These are phyloP conservation scores for Xenotilapia longispinis DNA, from an alignment of 2,113 vertebrate species.

Conservation along the genomic window DNA sequence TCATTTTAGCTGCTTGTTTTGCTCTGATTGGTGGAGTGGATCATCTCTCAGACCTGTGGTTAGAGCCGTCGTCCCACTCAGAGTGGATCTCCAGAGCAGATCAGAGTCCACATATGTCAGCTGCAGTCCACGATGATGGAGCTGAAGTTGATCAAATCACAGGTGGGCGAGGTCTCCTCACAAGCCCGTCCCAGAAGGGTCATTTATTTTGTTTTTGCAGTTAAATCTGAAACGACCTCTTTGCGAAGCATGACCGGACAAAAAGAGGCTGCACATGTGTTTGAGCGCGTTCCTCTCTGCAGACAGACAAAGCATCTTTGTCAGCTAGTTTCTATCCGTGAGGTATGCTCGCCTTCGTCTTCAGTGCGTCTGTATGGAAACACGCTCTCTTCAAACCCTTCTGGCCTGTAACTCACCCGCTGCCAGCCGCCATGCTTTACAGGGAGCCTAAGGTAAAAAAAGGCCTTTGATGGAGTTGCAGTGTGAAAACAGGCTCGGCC, in stretches of 20 bases:
- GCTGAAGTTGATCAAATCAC: fast-evolving
- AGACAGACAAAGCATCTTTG: not conserved
- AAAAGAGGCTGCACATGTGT: not conserved
- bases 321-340: not conserved
- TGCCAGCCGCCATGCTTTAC: not conserved
- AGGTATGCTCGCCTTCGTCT: not conserved
- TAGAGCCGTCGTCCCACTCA: not conserved
- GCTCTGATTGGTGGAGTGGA: not conserved
- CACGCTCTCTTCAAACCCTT: not conserved
- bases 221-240: not conserved
- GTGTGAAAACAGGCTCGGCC: not conserved
- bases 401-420: not conserved
- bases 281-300: not conserved
- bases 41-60: not conserved
- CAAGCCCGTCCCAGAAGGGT: fast-evolving
- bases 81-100: not conserved
- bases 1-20: not conserved
- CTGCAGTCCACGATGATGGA: not conserved
- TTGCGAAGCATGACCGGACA: not conserved
- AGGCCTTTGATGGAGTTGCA: not conserved
- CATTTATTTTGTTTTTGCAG: not conserved
- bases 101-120: not conserved
- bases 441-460: not conserved
- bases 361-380: not conserved
- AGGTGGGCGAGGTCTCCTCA: not conserved